Percentiles rank a stretch among this genome's conserved stretches.
These are phyloP conservation scores for Drosophila pseudoananassae DNA, from an alignment of 1,140 invertebrate species.

Conservation along the genomic window DNA sequence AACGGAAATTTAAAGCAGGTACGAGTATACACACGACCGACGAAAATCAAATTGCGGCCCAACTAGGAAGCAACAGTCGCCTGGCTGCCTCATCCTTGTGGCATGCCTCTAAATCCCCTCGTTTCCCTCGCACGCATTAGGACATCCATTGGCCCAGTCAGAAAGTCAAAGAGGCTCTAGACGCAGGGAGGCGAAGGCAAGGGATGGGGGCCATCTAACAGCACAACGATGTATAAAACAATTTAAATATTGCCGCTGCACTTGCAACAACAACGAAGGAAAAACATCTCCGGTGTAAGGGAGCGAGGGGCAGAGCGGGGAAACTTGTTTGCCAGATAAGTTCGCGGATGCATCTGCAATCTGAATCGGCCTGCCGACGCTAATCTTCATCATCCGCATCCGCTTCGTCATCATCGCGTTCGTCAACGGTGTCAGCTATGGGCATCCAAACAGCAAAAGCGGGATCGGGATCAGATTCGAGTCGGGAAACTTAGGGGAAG, in stretches of 20 bases:
- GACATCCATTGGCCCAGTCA: conserved; percentile 70
- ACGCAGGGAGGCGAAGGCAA: neutral
- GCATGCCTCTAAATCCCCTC: conserved; percentile 30
- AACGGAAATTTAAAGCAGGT: conserved; percentile 78
- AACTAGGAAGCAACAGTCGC: conserved; percentile 69
- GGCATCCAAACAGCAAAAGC: conserved; percentile 61
- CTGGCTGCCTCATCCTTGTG: conserved; percentile 22
- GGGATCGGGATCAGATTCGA: conserved; percentile 57
- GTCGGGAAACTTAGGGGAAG: conserved; percentile 8
- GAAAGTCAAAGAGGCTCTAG: neutral
- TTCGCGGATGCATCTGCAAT: conserved; percentile 74
- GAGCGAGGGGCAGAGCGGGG: neutral
- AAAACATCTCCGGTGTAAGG: conserved; percentile 1
- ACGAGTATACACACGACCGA: conserved; percentile 19
- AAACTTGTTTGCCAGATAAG: conserved; percentile 65
- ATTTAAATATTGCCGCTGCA: conserved; percentile 81
- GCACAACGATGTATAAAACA: conserved; percentile 79
- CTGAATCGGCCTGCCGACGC: conserved; percentile 71
- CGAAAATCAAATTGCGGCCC: conserved; percentile 53
- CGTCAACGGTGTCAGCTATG: conserved; percentile 80
- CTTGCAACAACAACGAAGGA: conserved; percentile 56
- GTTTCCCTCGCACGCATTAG: conserved; percentile 67
- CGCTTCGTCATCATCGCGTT: conserved; percentile 62
- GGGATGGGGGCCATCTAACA: conserved; percentile 46
- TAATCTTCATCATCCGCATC: conserved; percentile 75